Evolutionary conservation across 2,113 vertebrate genomes (phyloP), one percentile per base, ranked within the genome.

Genomic region (Esox niger): DNA sequence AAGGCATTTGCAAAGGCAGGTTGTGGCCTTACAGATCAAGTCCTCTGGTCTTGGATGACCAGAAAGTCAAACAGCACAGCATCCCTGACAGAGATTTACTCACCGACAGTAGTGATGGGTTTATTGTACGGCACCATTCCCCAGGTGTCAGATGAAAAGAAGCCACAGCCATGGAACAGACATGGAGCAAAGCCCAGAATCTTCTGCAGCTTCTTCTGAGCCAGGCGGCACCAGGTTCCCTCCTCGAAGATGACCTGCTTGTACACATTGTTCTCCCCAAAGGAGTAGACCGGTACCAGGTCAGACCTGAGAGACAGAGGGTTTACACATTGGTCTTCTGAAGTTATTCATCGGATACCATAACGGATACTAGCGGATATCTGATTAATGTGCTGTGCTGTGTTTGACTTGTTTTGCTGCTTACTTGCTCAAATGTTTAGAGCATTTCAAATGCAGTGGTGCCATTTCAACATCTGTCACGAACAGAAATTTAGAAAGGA

Each of bases 251-350:
- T 94, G 74, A 98, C 85, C 80, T 99, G 97, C 82, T 94, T 91
- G 84, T 95, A 99, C 1, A 91, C 93, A 27, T 99, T 95, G 0
- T 99, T 99, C 82, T 98, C 96, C 1, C 97, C 97, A 30, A 98
- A 99, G 2, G 96, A 96, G 77, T 96, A 99, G 27, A 93, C 92
- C 0, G 97, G 97, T 73, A 99, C 97, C 81, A 99, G 86, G 79
- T 99, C 96, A 0, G 97, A 93, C 6, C 96, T 99, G 57, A 30
- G 4, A 31, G 26, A 31, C 20, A 59, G 15, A 29, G 0, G 7
- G 29, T 17, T 17, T 8, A 8, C 29, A 8, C 29, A 59, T 59
- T 59, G 31, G 57, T 30, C 26, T 59, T 7, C 9, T 31, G 11
- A 57, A 27, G n/a, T 17, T 1, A 62, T 6, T 69, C 25, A 64